Base-by-base conservation (phyloP, 2,888 invertebrate genomes). In the Geophilus truncorum region DNA sequence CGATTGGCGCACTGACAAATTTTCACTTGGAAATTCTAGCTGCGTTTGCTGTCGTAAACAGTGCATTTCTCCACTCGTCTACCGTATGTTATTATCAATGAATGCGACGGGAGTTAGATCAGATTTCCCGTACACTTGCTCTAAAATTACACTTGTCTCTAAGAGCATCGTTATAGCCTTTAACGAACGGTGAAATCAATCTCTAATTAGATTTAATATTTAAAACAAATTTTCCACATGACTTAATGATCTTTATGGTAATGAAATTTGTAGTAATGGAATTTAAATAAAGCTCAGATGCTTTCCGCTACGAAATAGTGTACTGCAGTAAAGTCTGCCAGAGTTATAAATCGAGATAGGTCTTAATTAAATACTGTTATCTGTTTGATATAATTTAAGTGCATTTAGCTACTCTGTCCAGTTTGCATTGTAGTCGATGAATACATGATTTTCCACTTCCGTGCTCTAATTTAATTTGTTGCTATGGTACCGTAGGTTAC, bases 201-300 rank as follows among this genome's bases (percentile, higher is more conserved):
- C 28, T 62, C 25, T 62, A 62, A 62, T 62, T 62, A 62, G 62
- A 62, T 62, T 62, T 62, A 62, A 62, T 45, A 45, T 45, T 45
- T 45, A 45, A 62, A 62, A 62, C 62, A 62, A 62, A 62, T 62
- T 62, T 62, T 62, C 62, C 9, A 23, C 62, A 7, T 45, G 15
- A 45, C 45, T 45, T 5, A 6, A 15, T 45, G 45, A 45, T 45
- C 45, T 45, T 7, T 45, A 45, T 45, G n/a, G 25, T 62, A 25
- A 62, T 62, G 25, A 7, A 62, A 62, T 62, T 62, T 62, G 18
- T 40, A 12, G 40, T 2, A 40, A 12, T 57, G 21, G 2, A n/a
- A 21, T 15, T 57, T 57, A 57, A 57, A 57, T 9, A 23, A 25
- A 25, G 21, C 25, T 6, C 3, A 25, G 23, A n/a, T 62, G 10